Evolutionary conservation across 2,113 vertebrate genomes (phyloP), one percentile per base, ranked within the genome.

Genomic region (Thamnaconus septentrionalis): DNA sequence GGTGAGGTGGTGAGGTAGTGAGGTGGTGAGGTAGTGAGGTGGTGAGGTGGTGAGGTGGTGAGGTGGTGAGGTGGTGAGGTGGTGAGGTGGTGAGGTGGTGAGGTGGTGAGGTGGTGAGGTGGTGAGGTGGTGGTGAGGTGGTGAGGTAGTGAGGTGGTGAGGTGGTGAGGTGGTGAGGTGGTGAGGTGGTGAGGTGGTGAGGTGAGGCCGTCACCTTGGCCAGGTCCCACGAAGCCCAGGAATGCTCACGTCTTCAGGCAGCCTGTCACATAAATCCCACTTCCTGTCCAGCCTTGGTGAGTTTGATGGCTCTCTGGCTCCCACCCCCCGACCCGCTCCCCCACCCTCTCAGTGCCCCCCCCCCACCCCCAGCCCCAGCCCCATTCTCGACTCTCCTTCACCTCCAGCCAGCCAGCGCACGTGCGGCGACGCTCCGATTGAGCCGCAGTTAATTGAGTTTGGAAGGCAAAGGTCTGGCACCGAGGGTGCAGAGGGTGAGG

Each of bases 231-330:
- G 80, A 82, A 49, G 47, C 55, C 60, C 65, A 65, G 78, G 75
- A 62, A 90, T 67, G 61, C 81, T 90, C 87, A 90, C 76, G 0
- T 80, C 83, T 85, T 78, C 56, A 60, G 88, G 87, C 89, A 84
- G 83, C 77, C 74, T 89, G 85, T 90, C 90, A 86, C 80, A 85
- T 89, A 82, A 85, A 88, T 85, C 83, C 78, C 44, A 46, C 59
- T 53, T 78, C 75, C 76, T 71, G 65, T 74, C 63, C 72, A 18
- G 68, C 73, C 58, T 53, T 55, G 43, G 53, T 57, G 71, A 64
- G 73, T 78, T 76, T 73, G 71, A 81, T 69, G 77, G 69, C 73
- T 82, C 52, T 43, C 41, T 65, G 67, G 1, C 51, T 76, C 42
- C 41, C 57, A 76, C 77, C 66, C 78, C 71, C 39, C 41, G n/a